Base-by-base conservation (phyloP, 2,888 invertebrate genomes). In the Torymus tubicola region DNA sequence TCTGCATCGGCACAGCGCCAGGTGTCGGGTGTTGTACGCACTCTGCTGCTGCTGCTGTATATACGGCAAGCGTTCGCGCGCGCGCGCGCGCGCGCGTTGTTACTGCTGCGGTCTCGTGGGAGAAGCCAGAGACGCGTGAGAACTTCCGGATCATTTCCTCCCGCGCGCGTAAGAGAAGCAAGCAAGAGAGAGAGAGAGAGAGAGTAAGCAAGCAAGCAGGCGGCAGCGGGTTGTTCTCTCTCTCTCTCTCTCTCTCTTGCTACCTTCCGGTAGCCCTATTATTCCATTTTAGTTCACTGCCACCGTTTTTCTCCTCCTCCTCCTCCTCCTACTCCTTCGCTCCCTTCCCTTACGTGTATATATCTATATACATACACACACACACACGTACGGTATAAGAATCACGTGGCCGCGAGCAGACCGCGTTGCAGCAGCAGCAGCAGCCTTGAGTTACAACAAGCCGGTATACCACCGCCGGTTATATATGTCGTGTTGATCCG, bases 51-150 rank as follows among this genome's bases (percentile, higher is more conserved):
- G n/a, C n/a, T n/a, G n/a, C n/a, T n/a, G n/a, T n/a, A n/a, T n/a
- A n/a, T n/a, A n/a, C n/a, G n/a, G n/a, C n/a, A n/a, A n/a, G n/a
- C n/a, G n/a, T n/a, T n/a, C n/a, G n/a, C n/a, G n/a, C n/a, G n/a
- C n/a, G n/a, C n/a, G 2, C 24, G 31, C 31, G 31, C 31, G 31
- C 24, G 24, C 24, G 24, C 2, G 24, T 90, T 90, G 87, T n/a
- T n/a, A n/a, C n/a, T n/a, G 87, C 86, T 89, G 88, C 86, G 89
- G 88, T 88, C 31, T 31, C 87, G 88, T 87, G 87, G 87, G 88
- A 90, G 90, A 90, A 90, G 89, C 88, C 87, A 87, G 89, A 90
- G 90, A 90, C 89, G 87, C 90, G 90, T 90, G 90, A 89, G 90
- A 90, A 90, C 90, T 90, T 90, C 90, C 90, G 90, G 90, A 90